Evolutionary conservation across 1,140 invertebrate species (phyloP).

Genomic region (Drosophila athabasca): DNA sequence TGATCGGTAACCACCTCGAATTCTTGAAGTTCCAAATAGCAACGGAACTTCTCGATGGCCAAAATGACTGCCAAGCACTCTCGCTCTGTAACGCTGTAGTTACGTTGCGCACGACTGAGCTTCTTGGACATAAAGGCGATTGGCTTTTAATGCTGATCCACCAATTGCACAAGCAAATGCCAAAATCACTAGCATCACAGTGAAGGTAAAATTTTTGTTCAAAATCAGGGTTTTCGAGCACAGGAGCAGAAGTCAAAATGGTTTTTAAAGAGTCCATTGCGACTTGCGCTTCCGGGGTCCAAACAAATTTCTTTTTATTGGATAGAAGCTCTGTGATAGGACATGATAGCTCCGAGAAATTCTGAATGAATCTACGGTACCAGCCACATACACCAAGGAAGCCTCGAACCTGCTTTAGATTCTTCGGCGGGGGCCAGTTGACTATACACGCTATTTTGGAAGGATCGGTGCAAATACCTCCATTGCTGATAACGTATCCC

Average conservation of each 20-base stretch:
- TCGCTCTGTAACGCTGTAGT: constrained; percentile 1
- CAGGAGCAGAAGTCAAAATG: constrained; percentile 1
- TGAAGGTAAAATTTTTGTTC: constrained; percentile 1
- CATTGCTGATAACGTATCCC: background rate
- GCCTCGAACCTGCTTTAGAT: constrained; percentile 15
- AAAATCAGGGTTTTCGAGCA: constrained; percentile 12
- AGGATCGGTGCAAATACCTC: constrained; percentile 12
- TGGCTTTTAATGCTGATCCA: background rate
- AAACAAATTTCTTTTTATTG: constrained; percentile 9
- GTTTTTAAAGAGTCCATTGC: constrained; percentile 3
- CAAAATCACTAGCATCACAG: constrained; percentile 13
- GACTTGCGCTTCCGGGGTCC: constrained; percentile 4
- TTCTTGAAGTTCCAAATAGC: constrained; percentile 4
- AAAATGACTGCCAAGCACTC: constrained; percentile 9
- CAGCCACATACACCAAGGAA: constrained; percentile 13
- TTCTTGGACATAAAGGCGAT: background rate
- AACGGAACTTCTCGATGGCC: constrained; percentile 6
- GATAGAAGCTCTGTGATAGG: constrained; percentile 8
- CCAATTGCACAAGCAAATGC: background rate
- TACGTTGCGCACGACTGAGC: constrained; percentile 1
- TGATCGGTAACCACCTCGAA: constrained; percentile 12
- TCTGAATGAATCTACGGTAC: constrained; percentile 15
- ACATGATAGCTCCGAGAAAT: background rate
- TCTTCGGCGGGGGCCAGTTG: constrained; percentile 18
- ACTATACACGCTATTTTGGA: constrained; percentile 11